Base-by-base conservation (phyloP, 92 coral and sea anemone species). In the Zoanthus sansibaricus region DNA sequence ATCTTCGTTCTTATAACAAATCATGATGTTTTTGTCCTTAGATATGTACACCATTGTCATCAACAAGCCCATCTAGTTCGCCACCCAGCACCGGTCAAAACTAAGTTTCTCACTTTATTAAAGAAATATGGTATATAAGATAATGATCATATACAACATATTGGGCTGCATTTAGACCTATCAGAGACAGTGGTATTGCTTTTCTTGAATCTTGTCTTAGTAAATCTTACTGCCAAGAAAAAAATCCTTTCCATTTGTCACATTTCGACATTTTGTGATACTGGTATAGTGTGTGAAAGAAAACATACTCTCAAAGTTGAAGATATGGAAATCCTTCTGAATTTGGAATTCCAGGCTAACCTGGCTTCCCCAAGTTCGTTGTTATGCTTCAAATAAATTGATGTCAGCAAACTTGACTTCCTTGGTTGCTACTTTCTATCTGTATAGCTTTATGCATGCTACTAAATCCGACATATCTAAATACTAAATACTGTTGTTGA, bases 321-420 rank as follows among this genome's bases (percentile, higher is more conserved):
- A 58, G 83, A 78, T 78, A 78, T 58, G 83, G 83, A 78, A 58
- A 78, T 78, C 83, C 83, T 78, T 78, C 83, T 58, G 83, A 32
- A 78, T 78, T 78, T 78, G 83, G 83, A 78, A 78, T 56, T 78
- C 83, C 83, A 78, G 83, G 83, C 71, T 78, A 78, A 78, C 31
- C 83, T 58, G 71, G 83, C 71, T 58, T 78, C 55, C 83, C 83
- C 83, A 55, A 6, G 58, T 78, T 59, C 83, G 71, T 78, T 77
- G 82, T 77, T 78, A 78, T 31, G 70, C 70, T 37, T 31, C 31
- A 78, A 78, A 78, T 58, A 49, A 76, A 76, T 76, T 76, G 66
- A 52, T 76, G 85, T 68, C 85, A 62, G 87, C 87, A 70, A 83
- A 70, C 73, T 45, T 83, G 68, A 49, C 51, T 54, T 77, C 83